Conservation (phyloP, 1,140 invertebrate genomes). For the Dysdera silvatica region DNA sequence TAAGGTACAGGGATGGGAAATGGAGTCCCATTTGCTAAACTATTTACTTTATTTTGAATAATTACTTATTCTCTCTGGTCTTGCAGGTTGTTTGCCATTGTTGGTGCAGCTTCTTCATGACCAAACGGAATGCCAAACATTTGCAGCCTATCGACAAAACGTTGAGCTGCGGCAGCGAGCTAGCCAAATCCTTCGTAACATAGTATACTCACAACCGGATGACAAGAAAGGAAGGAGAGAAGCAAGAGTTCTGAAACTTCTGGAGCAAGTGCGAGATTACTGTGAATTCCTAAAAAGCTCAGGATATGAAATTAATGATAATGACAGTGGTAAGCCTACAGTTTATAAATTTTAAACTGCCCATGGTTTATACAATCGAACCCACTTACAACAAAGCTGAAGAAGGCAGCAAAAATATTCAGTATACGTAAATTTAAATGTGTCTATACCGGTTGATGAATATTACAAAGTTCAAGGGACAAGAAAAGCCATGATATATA, state of each 20-base stretch:
- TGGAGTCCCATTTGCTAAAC: not conserved
- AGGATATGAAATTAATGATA: constrained; percentile 57
- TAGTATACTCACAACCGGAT: constrained; percentile 82
- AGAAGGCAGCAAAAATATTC: no score
- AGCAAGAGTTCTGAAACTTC: constrained; percentile 67
- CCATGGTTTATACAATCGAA: not conserved
- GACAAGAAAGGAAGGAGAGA: constrained; percentile 80
- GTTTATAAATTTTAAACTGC: not conserved
- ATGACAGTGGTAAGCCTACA: constrained; percentile 2
- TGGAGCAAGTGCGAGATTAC: constrained; percentile 56
- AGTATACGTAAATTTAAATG: no score
- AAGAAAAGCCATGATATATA: no score
- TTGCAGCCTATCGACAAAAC: not conserved
- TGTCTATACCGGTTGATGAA: no score
- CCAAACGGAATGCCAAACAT: constrained; percentile 4
- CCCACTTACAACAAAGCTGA: no score
- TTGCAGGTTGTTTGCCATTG: constrained; percentile 71
- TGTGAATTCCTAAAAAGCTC: constrained; percentile 18
- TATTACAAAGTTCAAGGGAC: no score
- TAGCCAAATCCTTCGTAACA: constrained; percentile 76
- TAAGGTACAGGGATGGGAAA: not conserved
- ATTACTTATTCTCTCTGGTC: not conserved
- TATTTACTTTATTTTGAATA: not conserved
- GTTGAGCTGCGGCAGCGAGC: constrained; percentile 62
- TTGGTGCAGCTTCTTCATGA: constrained; percentile 81